Conservation (phyloP, 2,888 invertebrate species). For the Aspidiotus destructor region DNA sequence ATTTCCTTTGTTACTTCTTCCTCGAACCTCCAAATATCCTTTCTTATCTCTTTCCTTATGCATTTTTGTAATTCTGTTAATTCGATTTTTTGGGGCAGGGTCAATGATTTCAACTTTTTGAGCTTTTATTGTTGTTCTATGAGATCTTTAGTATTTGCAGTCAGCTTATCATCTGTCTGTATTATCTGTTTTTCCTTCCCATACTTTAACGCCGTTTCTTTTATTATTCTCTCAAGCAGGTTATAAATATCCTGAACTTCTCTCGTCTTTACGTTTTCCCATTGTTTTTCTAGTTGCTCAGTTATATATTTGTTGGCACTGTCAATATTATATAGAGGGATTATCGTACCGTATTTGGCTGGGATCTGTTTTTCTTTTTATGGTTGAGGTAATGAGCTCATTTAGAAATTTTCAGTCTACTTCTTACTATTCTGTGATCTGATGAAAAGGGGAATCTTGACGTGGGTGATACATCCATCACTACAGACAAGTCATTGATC, state of each 20-base stretch:
- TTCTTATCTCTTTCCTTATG: neutral
- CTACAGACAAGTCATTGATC: neutral
- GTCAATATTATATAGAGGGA: neutral
- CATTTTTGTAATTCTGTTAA: neutral
- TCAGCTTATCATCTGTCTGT: constrained; percentile 2
- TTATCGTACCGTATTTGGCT: neutral
- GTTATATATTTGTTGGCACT: neutral
- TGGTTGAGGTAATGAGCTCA: neutral
- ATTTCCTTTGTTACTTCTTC: constrained; percentile 1
- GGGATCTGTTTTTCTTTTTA: neutral
- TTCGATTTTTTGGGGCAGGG: constrained; percentile 1
- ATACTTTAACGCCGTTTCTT: neutral
- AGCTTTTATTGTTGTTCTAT: neutral
- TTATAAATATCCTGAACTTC: neutral
- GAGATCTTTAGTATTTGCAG: neutral
- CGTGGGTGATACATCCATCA: neutral
- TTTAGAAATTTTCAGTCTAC: neutral
- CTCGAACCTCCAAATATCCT: neutral
- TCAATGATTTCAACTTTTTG: neutral
- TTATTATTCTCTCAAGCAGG: neutral
- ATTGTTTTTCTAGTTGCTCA: neutral
- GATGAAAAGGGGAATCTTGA: constrained; percentile 4
- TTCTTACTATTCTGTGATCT: constrained; percentile 4
- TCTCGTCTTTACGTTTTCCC: neutral
- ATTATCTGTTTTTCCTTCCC: neutral